Percentiles rank a stretch among this genome's conserved stretches.
Conservation (phyloP, 2,888 invertebrate species). For the Agonum fuliginosum region DNA sequence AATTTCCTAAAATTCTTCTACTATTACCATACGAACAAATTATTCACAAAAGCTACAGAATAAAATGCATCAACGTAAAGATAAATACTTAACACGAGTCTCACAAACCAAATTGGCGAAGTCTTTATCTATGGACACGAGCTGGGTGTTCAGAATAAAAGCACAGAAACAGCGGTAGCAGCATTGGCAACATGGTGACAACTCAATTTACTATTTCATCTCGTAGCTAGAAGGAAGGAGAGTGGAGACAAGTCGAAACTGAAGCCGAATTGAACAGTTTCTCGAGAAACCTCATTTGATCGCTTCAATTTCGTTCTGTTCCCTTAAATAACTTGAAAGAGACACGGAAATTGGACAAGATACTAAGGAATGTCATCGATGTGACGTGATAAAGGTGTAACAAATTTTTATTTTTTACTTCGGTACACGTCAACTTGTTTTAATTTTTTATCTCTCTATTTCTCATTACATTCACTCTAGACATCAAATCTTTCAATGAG, state of each 20-base stretch:
- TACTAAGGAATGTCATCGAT: slow-evolving; percentile 49
- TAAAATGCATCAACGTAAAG: slow-evolving; percentile 6
- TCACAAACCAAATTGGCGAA: not conserved
- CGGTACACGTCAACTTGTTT: slow-evolving; percentile 10
- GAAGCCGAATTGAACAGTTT: slow-evolving; percentile 55
- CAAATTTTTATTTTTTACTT: slow-evolving; percentile 38
- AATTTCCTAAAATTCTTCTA: too few relatives aligned
- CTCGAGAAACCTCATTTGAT: slow-evolving; percentile 58
- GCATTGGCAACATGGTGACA: slow-evolving; percentile 49
- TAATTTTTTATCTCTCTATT: slow-evolving; percentile 18
- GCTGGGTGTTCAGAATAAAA: not conserved
- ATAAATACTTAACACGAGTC: not conserved
- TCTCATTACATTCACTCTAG: not conserved
- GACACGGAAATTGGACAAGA: slow-evolving; percentile 56
- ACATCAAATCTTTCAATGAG: slow-evolving; percentile 2
- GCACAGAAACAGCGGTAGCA: not conserved
- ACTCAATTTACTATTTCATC: slow-evolving; percentile 57
- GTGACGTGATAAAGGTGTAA: slow-evolving; percentile 32
- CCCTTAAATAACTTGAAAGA: slow-evolving; percentile 56
- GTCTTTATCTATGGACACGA: slow-evolving; percentile 29
- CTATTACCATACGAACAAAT: not conserved
- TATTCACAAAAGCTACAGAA: slow-evolving; percentile 3
- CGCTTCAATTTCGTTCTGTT: slow-evolving; percentile 57
- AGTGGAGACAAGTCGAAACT: slow-evolving; percentile 47
- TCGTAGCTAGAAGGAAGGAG: slow-evolving; percentile 44